Evolutionary conservation across 2,797 vertebrate species (phyloP).

Genomic region (Pipistrellus nathusii): DNA sequence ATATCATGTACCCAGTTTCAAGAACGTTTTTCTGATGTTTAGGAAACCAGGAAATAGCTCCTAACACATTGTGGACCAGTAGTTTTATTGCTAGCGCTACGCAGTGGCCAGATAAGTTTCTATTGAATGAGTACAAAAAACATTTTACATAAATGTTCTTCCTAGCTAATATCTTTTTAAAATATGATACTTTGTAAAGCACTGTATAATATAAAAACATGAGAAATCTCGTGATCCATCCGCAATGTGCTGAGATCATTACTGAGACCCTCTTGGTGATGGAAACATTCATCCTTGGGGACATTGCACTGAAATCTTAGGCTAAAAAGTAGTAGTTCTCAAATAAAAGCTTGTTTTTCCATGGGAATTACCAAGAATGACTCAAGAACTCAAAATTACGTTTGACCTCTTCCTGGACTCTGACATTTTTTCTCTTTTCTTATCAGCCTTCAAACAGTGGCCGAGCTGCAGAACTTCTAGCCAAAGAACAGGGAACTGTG

Average conservation of each 20-base stretch:
- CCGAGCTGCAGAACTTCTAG: slow-evolving; percentile 95
- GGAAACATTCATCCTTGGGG: background rate
- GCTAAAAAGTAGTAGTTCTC: background rate
- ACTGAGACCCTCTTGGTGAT: background rate
- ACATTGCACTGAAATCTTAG: slow-evolving; percentile 9
- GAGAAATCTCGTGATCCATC: too few relatives aligned
- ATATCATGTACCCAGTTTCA: background rate
- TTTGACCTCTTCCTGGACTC: background rate
- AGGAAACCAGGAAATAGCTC: background rate
- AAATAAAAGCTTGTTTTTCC: slow-evolving; percentile 15
- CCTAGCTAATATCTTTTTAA: too few relatives aligned
- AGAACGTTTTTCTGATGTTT: slow-evolving; percentile 20
- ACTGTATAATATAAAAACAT: too few relatives aligned
- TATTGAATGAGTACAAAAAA: too few relatives aligned
- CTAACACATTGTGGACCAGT: too few relatives aligned
- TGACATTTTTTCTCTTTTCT: slow-evolving; percentile 51
- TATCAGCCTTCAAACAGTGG: slow-evolving; percentile 97
- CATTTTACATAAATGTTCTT: too few relatives aligned
- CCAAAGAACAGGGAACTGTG: slow-evolving; percentile 95
- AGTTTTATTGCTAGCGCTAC: too few relatives aligned
- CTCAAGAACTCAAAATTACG: background rate
- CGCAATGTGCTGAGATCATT: background rate
- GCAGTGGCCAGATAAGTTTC: too few relatives aligned
- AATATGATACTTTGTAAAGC: too few relatives aligned
- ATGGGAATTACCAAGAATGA: background rate